Percentiles rank a stretch among this genome's conserved stretches.
Conservation (phyloP, 2,797 vertebrate genomes). For the Gadopsis bispinosus region DNA sequence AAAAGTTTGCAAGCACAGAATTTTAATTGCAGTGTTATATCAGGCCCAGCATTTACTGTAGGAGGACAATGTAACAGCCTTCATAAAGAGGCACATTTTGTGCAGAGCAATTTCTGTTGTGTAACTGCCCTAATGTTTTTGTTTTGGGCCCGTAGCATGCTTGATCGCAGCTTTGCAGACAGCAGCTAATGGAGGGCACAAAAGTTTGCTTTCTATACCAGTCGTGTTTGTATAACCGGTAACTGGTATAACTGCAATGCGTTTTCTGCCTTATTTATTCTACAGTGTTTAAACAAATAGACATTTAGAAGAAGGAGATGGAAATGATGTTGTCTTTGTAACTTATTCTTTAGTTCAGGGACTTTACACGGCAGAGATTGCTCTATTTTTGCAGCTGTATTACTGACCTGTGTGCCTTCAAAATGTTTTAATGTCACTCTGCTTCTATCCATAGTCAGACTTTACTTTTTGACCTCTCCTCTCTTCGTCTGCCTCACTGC, state of each 20-base stretch:
- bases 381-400: not conserved
- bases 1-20: constrained; percentile 34
- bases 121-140: constrained; percentile 36
- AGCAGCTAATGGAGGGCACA: constrained; percentile 7
- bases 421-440: constrained; percentile 11
- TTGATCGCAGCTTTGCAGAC: constrained; percentile 9
- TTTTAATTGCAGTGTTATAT: constrained; percentile 47
- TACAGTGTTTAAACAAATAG: not conserved
- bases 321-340: not conserved
- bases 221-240: not conserved
- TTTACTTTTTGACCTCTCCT: constrained; percentile 38
- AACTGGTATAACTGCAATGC: not conserved
- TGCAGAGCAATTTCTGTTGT: constrained; percentile 24
- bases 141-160: constrained; percentile 12
- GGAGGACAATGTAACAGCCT: constrained; percentile 12
- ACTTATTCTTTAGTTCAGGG: not conserved
- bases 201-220: not conserved
- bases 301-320: constrained; percentile 1
- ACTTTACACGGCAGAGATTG: not conserved
- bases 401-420: not conserved
- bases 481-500: not conserved
- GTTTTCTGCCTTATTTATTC: not conserved
- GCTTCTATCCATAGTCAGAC: not conserved
- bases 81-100: constrained; percentile 29
- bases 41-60: constrained; percentile 14